Evolutionary conservation across 2,797 vertebrate genomes (phyloP), one percentile per base, ranked within the genome.

Genomic region (Denticeps clupeoides): DNA sequence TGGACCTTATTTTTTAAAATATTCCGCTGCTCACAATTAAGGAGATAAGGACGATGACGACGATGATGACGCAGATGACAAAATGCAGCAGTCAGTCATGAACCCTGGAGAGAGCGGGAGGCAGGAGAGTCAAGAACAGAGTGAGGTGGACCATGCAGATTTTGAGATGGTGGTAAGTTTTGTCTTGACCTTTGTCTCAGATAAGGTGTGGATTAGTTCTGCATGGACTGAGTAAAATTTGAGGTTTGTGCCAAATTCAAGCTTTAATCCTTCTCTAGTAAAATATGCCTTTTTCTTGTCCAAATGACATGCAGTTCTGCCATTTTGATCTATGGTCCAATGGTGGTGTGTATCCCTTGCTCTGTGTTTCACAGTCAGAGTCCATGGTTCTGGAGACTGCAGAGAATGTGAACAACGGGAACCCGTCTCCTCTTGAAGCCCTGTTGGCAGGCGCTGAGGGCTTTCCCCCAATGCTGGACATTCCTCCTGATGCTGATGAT

Each of bases 21-120:
- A n/a, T n/a, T n/a, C n/a, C n/a, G n/a, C n/a, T n/a, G n/a, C n/a
- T 21, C 6, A 18, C 29, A 11, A 21, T 11, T 2, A 10, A 99
- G 95, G 94, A 67, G 95, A 99, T 70, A 99, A 99, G 75, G 94
- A 99, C 51, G 94, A 99, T 11, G 93, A 99, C 0, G 94, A 99
- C 0, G 95, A 99, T 0, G 93, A 98, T 0, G 94, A 98, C 0
- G 91, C 90, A 1, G 93, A 97, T 51, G 95, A 99, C 62, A 98
- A 99, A 74, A 87, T 98, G 79, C 93, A 94, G 66, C 76, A 87
- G 1, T 89, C 90, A 1, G 88, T 84, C 25, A 83, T 99, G 55
- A 82, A 89, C 0, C 86, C 87, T n/a, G 87, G 82, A 2, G 90
- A 91, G 9, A 82, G 91, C 6, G 83, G 89, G 44, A 81, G 89